Percentiles rank a stretch among this genome's conserved stretches.
These are phyloP conservation scores for Nematostella vectensis DNA, from an alignment of 92 coral and sea anemone species.

Conservation along the genomic window DNA sequence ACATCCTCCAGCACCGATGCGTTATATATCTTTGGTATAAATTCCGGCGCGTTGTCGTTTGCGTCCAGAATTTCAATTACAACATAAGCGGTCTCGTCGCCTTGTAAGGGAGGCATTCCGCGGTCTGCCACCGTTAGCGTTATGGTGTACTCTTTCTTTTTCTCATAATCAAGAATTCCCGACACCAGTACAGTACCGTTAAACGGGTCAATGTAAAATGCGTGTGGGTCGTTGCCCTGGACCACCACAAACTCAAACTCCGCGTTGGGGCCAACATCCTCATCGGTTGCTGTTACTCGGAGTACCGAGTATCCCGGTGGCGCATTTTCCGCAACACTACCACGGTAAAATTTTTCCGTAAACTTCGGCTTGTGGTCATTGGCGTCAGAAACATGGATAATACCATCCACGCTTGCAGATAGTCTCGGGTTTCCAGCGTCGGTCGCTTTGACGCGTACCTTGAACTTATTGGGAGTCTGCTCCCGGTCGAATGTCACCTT, in stretches of 20 bases:
- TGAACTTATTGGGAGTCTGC: conserved; percentile 45
- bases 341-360: conserved; percentile 34
- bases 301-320: conserved; percentile 54
- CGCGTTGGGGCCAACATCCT: conserved; percentile 47
- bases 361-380: conserved; percentile 44
- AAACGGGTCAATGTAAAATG: conserved; percentile 56
- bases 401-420: conserved; percentile 54
- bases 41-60: conserved; percentile 71
- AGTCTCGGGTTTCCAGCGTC: conserved; percentile 58
- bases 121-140: conserved; percentile 58
- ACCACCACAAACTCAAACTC: conserved; percentile 50
- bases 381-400: conserved; percentile 35
- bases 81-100: conserved; percentile 36
- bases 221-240: conserved; percentile 51
- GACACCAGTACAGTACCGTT: conserved; percentile 67
- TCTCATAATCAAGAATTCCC: conserved; percentile 58
- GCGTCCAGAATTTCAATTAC: conserved; percentile 46
- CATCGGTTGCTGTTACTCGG: conserved; percentile 35
- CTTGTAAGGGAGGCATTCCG: conserved; percentile 30
- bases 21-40: conserved; percentile 47
- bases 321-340: conserved; percentile 46
- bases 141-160: conserved; percentile 35
- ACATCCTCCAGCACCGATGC: conserved; percentile 32
- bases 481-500: conserved; percentile 45
- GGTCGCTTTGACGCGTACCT: conserved; percentile 47